These are phyloP conservation scores for Pelosia muscerda DNA, from an alignment of 2,888 invertebrate genomes.

Conservation along the genomic window DNA sequence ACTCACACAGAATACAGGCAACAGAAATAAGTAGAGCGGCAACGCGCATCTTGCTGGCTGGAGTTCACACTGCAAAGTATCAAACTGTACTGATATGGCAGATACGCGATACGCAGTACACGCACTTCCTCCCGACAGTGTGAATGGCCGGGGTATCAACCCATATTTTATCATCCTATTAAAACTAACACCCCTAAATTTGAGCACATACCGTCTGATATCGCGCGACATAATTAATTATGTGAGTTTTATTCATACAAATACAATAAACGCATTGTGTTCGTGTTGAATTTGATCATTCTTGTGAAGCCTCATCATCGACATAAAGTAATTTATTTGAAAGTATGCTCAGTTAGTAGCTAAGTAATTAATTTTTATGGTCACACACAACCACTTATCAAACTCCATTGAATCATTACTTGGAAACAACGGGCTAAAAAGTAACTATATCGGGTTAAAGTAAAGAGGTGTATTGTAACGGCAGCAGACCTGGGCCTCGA, in stretches of 20 bases:
- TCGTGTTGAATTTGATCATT: background rate
- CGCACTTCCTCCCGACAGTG: conserved; percentile 67
- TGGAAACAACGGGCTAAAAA: no score
- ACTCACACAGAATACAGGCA: conserved; percentile 65
- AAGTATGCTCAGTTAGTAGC: no score
- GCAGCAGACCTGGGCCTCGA: no score
- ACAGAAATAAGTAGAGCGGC: conserved; percentile 48
- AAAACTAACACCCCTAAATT: conserved; percentile 62
- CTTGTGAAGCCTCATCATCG: background rate
- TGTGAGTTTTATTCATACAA: conserved; percentile 13
- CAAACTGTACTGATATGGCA: conserved; percentile 52
- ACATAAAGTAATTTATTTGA: background rate
- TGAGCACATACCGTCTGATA: conserved; percentile 46
- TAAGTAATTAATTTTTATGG: no score
- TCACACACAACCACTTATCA: no score
- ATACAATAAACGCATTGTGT: background rate
- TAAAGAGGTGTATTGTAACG: no score
- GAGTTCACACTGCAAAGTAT: conserved; percentile 48
- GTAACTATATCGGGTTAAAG: no score
- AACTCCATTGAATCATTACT: no score
- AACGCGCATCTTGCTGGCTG: conserved; percentile 43
- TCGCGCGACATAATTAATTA: conserved; percentile 24
- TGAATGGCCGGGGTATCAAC: conserved; percentile 75
- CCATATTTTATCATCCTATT: conserved; percentile 57
- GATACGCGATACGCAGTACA: conserved; percentile 44